Conservation (phyloP, 1,140 invertebrate species). For the Nebria ingens region DNA sequence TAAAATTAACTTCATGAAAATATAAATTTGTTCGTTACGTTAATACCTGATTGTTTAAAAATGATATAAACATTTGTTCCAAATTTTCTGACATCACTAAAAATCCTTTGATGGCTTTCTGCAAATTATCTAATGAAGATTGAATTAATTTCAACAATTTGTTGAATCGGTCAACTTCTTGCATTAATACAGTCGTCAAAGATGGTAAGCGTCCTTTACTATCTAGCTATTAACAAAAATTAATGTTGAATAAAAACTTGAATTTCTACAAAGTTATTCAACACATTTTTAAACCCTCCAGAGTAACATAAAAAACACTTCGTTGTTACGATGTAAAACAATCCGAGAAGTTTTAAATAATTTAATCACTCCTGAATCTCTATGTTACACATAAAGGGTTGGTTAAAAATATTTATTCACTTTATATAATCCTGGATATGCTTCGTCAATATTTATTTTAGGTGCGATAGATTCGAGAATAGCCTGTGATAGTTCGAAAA, state of each 20-base stretch:
- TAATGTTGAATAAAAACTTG: too few species aligned
- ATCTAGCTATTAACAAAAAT: slow-evolving; percentile 40
- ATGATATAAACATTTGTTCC: slow-evolving; percentile 66
- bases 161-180: slow-evolving; percentile 81
- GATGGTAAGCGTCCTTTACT: slow-evolving; percentile 59
- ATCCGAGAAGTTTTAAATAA: too few species aligned
- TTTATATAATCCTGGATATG: slow-evolving; percentile 39
- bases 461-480: slow-evolving; percentile 46
- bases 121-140: slow-evolving; percentile 56
- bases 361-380: too few species aligned
- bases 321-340: too few species aligned
- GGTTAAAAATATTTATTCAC: slow-evolving; percentile 33
- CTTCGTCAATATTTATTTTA: slow-evolving; percentile 48
- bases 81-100: slow-evolving; percentile 81
- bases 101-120: slow-evolving; percentile 77
- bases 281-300: too few species aligned
- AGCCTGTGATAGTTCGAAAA: slow-evolving; percentile 56
- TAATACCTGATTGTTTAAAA: slow-evolving; percentile 60
- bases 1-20: neutral
- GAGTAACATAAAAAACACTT: neutral
- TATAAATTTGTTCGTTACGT: neutral
- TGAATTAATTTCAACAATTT: slow-evolving; percentile 61
- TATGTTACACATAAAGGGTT: too few species aligned
- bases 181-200: slow-evolving; percentile 69
- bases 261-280: too few species aligned